Percentiles rank a stretch among this genome's conserved stretches.
phyloP scores from a whole-genome alignment of 2,113 vertebrate species.

The Hystrix brachyura region DNA sequence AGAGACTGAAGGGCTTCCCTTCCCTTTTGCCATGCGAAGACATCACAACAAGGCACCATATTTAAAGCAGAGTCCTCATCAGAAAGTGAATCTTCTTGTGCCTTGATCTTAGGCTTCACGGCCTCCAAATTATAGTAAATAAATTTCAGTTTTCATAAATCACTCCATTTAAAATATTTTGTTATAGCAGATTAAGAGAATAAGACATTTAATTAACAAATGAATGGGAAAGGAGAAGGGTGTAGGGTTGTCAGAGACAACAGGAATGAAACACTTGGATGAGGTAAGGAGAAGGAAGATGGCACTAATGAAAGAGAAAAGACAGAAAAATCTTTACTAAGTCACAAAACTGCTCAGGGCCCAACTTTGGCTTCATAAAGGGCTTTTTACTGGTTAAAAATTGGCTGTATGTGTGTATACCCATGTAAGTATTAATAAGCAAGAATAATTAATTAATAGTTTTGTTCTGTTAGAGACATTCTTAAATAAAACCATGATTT shows the following conservation, averaged over 20 bases:
- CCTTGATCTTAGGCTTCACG: neutral
- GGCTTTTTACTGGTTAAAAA: neutral
- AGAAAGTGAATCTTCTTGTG: neutral
- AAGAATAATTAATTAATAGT: neutral
- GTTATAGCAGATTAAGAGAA: neutral
- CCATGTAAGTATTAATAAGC: neutral
- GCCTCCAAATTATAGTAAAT: neutral
- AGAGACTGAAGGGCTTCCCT: neutral
- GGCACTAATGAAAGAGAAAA: neutral
- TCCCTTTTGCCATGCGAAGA: neutral
- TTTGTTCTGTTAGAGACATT: neutral
- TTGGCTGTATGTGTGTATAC: neutral
- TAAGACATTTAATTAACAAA: neutral
- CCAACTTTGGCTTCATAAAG: neutral
- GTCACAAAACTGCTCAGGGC: neutral
- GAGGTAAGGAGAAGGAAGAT: neutral
- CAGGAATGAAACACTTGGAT: neutral
- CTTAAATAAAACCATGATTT: neutral
- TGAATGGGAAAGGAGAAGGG: neutral
- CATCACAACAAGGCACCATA: neutral
- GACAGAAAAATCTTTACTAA: neutral
- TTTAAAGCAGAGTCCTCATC: neutral
- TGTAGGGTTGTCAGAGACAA: neutral
- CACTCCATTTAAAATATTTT: neutral
- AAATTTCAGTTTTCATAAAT: neutral